Evolutionary conservation across 2,797 vertebrate species (phyloP).

Genomic region (Podarcis lilfordi): DNA sequence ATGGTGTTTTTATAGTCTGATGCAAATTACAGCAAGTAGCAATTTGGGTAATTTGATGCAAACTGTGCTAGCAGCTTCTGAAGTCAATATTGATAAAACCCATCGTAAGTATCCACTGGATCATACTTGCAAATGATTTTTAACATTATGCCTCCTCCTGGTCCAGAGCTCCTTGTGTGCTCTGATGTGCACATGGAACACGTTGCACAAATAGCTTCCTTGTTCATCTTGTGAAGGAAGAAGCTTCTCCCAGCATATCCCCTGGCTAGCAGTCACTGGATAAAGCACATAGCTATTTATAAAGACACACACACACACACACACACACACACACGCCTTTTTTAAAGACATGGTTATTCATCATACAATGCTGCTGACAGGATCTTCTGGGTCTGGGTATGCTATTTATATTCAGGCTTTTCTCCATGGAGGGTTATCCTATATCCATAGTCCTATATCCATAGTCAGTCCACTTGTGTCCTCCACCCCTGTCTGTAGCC

Average conservation of each 20-base stretch:
- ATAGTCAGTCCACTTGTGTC: slow-evolving; percentile 32
- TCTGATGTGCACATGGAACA: neutral
- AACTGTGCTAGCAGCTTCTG: neutral
- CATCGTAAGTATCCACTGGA: slow-evolving; percentile 2
- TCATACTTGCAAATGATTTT: slow-evolving; percentile 41
- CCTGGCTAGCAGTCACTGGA: neutral
- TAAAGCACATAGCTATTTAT: neutral
- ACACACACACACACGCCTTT: neutral
- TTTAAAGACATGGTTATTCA: neutral
- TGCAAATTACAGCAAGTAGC: neutral
- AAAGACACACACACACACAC: neutral
- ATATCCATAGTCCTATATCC: neutral
- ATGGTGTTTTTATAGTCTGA: neutral
- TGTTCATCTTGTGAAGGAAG: neutral
- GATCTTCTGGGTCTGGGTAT: neutral
- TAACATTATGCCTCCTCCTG: slow-evolving; percentile 6
- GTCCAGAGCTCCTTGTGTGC: neutral
- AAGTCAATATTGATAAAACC: slow-evolving; percentile 23
- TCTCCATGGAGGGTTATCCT: slow-evolving; percentile 14
- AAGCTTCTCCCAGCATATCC: neutral
- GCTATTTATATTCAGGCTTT: neutral
- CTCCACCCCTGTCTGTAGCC: slow-evolving; percentile 39
- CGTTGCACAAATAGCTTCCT: neutral
- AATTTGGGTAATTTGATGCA: slow-evolving; percentile 32
- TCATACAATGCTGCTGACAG: neutral